Base-by-base conservation (phyloP, 2,113 vertebrate genomes). In the Ophiodon elongatus region DNA sequence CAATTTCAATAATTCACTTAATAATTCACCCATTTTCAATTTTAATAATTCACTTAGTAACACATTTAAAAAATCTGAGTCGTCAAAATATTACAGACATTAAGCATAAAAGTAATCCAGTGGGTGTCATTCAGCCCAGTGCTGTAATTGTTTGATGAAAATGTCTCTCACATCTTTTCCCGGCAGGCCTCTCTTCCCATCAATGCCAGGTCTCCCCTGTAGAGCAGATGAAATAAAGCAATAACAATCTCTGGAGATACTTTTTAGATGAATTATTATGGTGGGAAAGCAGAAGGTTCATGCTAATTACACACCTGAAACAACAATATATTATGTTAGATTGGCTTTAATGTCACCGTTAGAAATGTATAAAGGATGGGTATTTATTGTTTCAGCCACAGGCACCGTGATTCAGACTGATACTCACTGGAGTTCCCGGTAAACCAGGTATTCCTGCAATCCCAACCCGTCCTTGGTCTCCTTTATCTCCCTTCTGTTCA, bases 361-460 rank as follows among this genome's bases (percentile, higher is more conserved):
- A 68, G 39, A 87, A 72, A 64, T 1, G 10, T n/a, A 67, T 43
- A 29, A 67, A 67, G 23, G 23, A 73, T 43, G 50, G 23, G 41
- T 17, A n/a, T 25, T 1, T 41, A 21, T 64, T 72, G 57, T 59
- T 79, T 39, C 8, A 47, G 54, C 10, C 3, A 15, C 31, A 82
- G 19, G 57, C 1, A 14, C 1, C 1, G 0, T 50, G n/a, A 59
- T 10, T 63, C 31, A 57, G 17, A 21, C 27, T 11, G 45, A 83
- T 69, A 94, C 95, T 94, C 86, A 96, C 95, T 27, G 95, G 95
- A 68, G 92, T 93, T 73, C 96, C 96, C 0, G 95, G 96, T 85
- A 96, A 91, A 41, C 96, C 96, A 47, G 96, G 95, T 65, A 96
- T 95, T 31, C 96, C 96, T 41, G 92, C 86, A 27, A 96, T 95